phyloP scores from a whole-genome alignment of 2,797 vertebrate genomes.

The Vireo griseus region DNA sequence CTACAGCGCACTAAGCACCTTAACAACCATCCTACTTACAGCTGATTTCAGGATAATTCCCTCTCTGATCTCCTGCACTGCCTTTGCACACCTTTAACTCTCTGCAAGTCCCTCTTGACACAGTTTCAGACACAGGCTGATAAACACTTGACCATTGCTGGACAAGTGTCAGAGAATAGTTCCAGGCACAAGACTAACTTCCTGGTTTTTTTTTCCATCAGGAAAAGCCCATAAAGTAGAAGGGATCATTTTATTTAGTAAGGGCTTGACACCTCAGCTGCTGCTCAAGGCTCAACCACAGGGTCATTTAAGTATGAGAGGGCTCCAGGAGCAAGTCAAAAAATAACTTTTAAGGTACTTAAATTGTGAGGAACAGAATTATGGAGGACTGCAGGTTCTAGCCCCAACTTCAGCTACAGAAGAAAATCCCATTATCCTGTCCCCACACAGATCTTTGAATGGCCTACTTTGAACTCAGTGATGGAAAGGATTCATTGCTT shows the following conservation, averaged over 20 bases:
- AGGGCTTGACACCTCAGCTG: neutral
- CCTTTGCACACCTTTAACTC: neutral
- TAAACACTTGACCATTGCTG: neutral
- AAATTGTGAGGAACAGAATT: neutral
- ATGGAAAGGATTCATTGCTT: neutral
- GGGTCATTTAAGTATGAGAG: neutral
- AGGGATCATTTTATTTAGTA: neutral
- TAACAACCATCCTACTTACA: slow-evolving; percentile 4
- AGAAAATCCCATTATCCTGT: neutral
- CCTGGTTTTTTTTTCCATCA: neutral
- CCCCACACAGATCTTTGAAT: neutral
- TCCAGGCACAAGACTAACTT: neutral
- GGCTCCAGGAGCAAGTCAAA: neutral
- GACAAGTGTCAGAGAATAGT: neutral
- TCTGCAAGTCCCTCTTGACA: neutral
- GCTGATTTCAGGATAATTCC: slow-evolving; percentile 2
- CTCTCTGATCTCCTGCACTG: neutral
- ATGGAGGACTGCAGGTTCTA: neutral
- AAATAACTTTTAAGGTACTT: neutral
- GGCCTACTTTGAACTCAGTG: neutral
- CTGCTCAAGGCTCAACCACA: neutral
- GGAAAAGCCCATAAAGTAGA: neutral
- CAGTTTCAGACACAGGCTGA: neutral
- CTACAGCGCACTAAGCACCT: neutral
- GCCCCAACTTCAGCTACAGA: neutral